Conservation (phyloP, 2,113 vertebrate genomes). For the Syrrhaptes paradoxus region DNA sequence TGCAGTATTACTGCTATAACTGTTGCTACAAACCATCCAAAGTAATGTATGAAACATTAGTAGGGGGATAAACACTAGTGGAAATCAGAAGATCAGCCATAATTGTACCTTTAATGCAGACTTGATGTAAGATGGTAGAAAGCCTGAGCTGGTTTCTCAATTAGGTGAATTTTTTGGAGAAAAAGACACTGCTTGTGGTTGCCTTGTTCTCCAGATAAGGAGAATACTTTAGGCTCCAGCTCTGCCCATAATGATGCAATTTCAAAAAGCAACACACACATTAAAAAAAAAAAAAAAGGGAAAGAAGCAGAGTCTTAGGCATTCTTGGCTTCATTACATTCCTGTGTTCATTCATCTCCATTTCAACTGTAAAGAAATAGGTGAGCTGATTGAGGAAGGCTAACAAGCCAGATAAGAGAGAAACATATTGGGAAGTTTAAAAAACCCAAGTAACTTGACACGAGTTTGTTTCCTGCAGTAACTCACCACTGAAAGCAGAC, state of each 20-base stretch:
- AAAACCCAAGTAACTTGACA: neutral
- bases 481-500: neutral
- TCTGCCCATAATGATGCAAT: neutral
- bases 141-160: neutral
- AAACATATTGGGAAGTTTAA: neutral
- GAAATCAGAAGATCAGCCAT: neutral
- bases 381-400: neutral
- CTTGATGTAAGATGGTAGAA: neutral
- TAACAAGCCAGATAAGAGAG: neutral
- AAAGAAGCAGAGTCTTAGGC: neutral
- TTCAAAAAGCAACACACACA: neutral
- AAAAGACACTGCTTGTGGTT: neutral
- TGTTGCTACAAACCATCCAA: neutral
- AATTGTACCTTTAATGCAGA: neutral
- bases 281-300: neutral
- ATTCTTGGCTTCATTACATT: neutral
- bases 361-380: neutral
- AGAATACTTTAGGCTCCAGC: neutral
- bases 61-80: neutral
- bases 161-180: neutral
- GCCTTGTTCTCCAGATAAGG: neutral
- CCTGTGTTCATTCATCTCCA: neutral
- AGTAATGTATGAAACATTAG: neutral
- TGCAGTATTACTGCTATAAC: neutral
- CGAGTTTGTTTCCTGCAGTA: neutral